A percentile compares a stretch with the other conserved stretches of the same genome.
phyloP scores from a whole-genome alignment of 1,140 invertebrate genomes.

The Nymphalis io region DNA sequence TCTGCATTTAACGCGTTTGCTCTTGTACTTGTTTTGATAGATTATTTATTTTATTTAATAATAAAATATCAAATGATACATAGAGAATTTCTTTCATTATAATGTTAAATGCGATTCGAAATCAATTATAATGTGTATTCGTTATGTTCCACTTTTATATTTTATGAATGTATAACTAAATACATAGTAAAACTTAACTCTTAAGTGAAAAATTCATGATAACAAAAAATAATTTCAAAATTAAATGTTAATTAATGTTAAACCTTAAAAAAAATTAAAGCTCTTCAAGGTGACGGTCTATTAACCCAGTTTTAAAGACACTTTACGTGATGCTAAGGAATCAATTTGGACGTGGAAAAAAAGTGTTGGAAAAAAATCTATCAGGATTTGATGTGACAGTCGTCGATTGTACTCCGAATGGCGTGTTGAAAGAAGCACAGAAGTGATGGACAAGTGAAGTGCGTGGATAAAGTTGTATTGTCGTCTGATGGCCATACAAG shows the following conservation, averaged over 20 bases:
- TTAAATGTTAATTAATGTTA: not conserved
- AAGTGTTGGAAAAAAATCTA: conserved; percentile 74
- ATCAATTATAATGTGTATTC: no score
- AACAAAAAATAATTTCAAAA: no score
- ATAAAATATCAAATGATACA: conserved; percentile 4
- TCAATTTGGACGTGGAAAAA: conserved; percentile 60
- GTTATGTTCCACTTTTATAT: no score
- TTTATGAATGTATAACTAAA: no score
- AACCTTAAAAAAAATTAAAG: not conserved
- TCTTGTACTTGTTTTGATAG: conserved; percentile 51
- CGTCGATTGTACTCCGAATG: conserved; percentile 62
- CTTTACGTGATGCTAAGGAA: conserved; percentile 27
- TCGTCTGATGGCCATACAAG: conserved; percentile 60
- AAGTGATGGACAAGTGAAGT: conserved; percentile 53
- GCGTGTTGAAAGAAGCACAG: conserved; percentile 65
- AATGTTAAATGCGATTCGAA: no score
- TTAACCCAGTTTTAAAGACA: conserved; percentile 8
- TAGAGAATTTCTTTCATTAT: no score
- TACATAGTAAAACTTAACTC: no score
- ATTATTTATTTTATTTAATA: conserved; percentile 17
- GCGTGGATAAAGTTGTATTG: conserved; percentile 67
- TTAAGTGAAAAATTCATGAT: no score
- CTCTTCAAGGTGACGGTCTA: conserved; percentile 6
- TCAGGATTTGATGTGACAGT: conserved; percentile 75
- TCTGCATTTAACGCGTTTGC: conserved; percentile 20